Conservation (phyloP, 2,888 invertebrate genomes). For the Himalopsyche kuldschensis region DNA sequence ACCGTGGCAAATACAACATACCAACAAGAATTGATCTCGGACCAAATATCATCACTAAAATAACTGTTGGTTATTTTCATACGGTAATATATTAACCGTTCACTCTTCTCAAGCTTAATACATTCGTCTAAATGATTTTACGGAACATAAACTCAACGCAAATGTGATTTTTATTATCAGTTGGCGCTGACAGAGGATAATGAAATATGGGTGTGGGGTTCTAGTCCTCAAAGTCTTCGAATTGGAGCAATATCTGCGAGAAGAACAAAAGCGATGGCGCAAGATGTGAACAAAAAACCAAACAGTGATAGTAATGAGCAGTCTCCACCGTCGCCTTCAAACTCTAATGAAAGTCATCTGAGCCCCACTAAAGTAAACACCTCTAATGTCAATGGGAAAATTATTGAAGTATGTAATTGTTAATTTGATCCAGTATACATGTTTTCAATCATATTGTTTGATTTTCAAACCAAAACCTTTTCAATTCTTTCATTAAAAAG, state of each 20-base stretch:
- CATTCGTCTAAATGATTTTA: not conserved
- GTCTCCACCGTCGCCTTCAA: slow-evolving; percentile 17
- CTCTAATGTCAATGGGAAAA: slow-evolving; percentile 62
- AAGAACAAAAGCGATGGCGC: slow-evolving; percentile 46
- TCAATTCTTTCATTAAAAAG: no score
- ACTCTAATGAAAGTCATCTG: slow-evolving; percentile 53
- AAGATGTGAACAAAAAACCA: slow-evolving; percentile 8
- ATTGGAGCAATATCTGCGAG: slow-evolving; percentile 57
- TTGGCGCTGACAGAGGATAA: slow-evolving; percentile 57
- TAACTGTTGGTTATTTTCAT: slow-evolving; percentile 67
- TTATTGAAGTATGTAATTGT: slow-evolving; percentile 59
- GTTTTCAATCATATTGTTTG: not conserved
- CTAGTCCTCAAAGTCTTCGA: slow-evolving; percentile 65
- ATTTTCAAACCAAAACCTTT: no score
- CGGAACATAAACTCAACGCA: not conserved
- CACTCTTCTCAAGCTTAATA: not conserved
- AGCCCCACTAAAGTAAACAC: slow-evolving; percentile 66
- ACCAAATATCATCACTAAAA: slow-evolving; percentile 48
- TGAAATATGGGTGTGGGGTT: slow-evolving; percentile 62
- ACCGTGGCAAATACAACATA: slow-evolving; percentile 62
- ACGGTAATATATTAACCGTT: slow-evolving; percentile 51
- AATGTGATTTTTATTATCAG: slow-evolving; percentile 45
- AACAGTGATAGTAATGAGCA: slow-evolving; percentile 10
- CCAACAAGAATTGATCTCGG: slow-evolving; percentile 56
- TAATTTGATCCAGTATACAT: not conserved